A percentile compares a stretch with the other conserved stretches of the same genome.
phyloP scores from a whole-genome alignment of 2,797 vertebrate genomes.

The Sebastiscus albofasciatus region DNA sequence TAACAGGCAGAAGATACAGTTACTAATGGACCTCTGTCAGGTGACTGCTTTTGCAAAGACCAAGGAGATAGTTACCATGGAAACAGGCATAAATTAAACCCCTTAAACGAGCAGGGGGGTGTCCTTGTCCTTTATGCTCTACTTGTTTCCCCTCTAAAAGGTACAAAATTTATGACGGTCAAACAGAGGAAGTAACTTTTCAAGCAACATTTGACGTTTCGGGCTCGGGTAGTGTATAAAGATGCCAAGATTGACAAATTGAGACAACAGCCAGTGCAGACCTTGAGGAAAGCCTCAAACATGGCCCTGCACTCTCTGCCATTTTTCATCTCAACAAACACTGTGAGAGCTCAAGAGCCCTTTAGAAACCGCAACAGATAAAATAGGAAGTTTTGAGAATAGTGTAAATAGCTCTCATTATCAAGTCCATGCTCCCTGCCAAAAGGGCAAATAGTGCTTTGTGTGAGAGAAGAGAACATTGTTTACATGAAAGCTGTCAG shows the following conservation, averaged over 20 bases:
- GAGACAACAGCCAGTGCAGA: conserved; percentile 57
- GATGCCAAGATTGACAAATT: conserved; percentile 72
- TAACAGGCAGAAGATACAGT: conserved; percentile 72
- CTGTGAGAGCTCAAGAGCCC: conserved; percentile 57
- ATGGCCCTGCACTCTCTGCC: conserved; percentile 17
- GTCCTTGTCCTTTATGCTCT: conserved; percentile 73
- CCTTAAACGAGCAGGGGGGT: conserved; percentile 80
- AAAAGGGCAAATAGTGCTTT: conserved; percentile 54
- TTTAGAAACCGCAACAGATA: conserved; percentile 42
- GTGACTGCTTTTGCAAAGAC: conserved; percentile 86
- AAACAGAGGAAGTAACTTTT: conserved; percentile 75
- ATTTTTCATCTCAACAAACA: conserved; percentile 61
- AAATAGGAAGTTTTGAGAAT: conserved; percentile 58
- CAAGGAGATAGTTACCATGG: conserved; percentile 93
- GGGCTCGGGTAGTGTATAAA: conserved; percentile 66
- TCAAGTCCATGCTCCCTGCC: conserved; percentile 6
- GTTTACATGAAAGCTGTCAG: conserved; percentile 54
- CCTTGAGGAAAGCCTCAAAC: conserved; percentile 58
- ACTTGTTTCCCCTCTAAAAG: conserved; percentile 68
- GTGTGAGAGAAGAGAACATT: conserved; percentile 8
- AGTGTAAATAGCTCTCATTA: conserved; percentile 56
- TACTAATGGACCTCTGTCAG: conserved; percentile 91
- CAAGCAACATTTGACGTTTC: conserved; percentile 66
- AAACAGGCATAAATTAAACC: conserved; percentile 89
- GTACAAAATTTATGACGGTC: conserved; percentile 68